Evolutionary conservation across 2,888 invertebrate genomes (phyloP), one percentile per base, ranked within the genome.

Genomic region (Philopedon plagiatum): DNA sequence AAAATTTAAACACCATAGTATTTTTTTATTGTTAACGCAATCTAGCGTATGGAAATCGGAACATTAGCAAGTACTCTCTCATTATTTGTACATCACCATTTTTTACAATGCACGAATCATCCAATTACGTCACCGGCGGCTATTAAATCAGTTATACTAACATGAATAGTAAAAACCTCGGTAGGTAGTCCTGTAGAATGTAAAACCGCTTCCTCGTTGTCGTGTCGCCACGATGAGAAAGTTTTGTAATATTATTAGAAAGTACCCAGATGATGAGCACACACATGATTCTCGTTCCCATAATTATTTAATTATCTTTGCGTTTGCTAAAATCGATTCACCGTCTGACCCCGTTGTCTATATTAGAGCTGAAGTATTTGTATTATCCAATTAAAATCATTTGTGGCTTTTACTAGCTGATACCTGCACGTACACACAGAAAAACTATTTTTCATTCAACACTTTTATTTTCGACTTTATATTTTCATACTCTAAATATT

Each of bases 161-260:
- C 46, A 32, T 23, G 32, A 15, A 46, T 32, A 29, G 32, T 26
- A 61, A 32, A 46, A 46, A 1, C 5, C 15, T 9, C 61, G 39
- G 39, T 39, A 61, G n/a, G 60, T 29, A 41, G 41, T 26, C 26
- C 19, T 58, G n/a, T 26, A n/a, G 29, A 32, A 44, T 63, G 39
- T 51, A 63, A 51, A 51, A 63, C 15, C 26, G 18, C 54, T 70
- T 70, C 70, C 70, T 70, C 69, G 74, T 78, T 76, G 61, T 75
- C 76, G 63, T 71, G 44, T 46, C 39, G 44, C 21, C 57, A 49
- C n/a, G 49, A 54, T 66, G 76, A 67, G 77, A 78, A 78, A 78
- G 77, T 78, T 71, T 72, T 71, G 73, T 71, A 76, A 76, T 68
- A 60, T n/a, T 57, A 74, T 73, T 77, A 78, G 78, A 78, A 78